These are phyloP conservation scores for Aratinga solstitialis DNA, from an alignment of 2,797 vertebrate species.

Conservation along the genomic window DNA sequence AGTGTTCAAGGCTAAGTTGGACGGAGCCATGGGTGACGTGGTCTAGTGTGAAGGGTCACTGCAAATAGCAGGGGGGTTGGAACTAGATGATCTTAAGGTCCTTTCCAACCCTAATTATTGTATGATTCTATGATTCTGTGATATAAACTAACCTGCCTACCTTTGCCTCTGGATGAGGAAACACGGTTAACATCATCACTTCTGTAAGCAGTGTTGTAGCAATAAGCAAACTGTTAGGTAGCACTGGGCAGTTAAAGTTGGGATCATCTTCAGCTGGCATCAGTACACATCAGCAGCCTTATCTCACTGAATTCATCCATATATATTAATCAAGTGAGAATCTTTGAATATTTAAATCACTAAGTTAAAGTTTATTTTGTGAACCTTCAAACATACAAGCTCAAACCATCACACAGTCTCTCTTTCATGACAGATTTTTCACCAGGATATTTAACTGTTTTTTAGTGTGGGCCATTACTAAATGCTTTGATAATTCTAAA, in stretches of 20 bases:
- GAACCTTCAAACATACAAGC: not conserved
- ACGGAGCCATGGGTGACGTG: not conserved
- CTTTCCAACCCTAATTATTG: not conserved
- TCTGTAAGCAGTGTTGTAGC: not conserved
- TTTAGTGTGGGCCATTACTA: not conserved
- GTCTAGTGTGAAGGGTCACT: not conserved
- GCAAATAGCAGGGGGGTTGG: not conserved
- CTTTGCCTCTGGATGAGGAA: not conserved
- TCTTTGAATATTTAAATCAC: not conserved
- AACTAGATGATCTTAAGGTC: not conserved
- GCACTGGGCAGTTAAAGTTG: not conserved
- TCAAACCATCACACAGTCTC: not conserved
- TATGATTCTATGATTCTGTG: not conserved
- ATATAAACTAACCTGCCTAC: not conserved
- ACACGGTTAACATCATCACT: not conserved
- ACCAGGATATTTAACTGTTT: not conserved
- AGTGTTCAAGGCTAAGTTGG: not conserved
- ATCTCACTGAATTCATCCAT: constrained; percentile 35
- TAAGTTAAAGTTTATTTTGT: not conserved
- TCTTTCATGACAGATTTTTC: not conserved
- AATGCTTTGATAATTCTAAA: not conserved
- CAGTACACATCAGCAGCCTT: not conserved
- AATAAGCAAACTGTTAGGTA: not conserved
- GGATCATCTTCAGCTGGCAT: not conserved
- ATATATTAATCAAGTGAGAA: not conserved